Conservation (phyloP, 2,113 vertebrate species). For the Microcebus tavaratra region DNA sequence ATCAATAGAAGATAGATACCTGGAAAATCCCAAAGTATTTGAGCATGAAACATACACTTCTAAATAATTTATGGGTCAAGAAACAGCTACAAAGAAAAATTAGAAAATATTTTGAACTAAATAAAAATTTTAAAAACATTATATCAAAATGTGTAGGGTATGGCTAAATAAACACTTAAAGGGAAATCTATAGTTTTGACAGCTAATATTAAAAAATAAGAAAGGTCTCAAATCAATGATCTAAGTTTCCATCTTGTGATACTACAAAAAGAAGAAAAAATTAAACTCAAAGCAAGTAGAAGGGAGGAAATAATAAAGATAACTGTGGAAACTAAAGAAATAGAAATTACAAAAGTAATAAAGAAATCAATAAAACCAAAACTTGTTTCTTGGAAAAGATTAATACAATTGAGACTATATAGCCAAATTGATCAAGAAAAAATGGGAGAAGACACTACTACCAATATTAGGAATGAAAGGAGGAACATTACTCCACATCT, state of each 20-base stretch:
- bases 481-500: background rate
- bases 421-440: background rate
- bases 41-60: background rate
- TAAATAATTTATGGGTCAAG: background rate
- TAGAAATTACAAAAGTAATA: background rate
- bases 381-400: background rate
- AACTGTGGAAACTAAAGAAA: background rate
- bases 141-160: background rate
- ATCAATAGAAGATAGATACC: background rate
- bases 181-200: background rate
- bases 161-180: background rate
- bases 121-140: background rate
- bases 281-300: background rate
- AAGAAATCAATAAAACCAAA: background rate
- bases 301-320: background rate
- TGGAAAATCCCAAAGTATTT: background rate
- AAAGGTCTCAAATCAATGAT: background rate
- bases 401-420: background rate
- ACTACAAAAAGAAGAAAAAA: background rate
- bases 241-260: background rate
- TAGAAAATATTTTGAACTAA: constrained; percentile 4
- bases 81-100: background rate
- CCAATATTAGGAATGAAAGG: background rate
- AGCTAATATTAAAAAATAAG: background rate
- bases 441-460: background rate